Base-by-base conservation (phyloP, 2,797 vertebrate species). In the Paguma larvata region DNA sequence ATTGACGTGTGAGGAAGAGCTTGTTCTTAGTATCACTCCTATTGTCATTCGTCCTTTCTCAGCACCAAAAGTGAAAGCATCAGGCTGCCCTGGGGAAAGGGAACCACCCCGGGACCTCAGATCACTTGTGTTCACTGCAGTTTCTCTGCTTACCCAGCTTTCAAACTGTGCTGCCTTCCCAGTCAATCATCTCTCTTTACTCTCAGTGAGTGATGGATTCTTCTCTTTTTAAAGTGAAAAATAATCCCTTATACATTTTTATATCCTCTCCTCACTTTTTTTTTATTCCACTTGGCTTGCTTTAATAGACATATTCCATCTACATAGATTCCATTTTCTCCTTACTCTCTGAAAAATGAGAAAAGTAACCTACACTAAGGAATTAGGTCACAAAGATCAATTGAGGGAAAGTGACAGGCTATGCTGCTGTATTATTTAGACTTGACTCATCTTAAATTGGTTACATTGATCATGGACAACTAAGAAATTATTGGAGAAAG, bases 221-320 rank as follows among this genome's bases (percentile, higher is more conserved):
- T 82, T 95, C 75, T 41, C 48, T 97, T 78, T 96, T 70, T 70
- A 86, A 96, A 95, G 95, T 95, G 87, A 94, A 97, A 97, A 98
- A 95, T 97, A 83, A 83, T 73, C 75, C 95, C 97, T 97, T 97
- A 97, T 97, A 95, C 86, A 63, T 96, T 97, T 97, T 97, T 96
- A 86, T 93, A 89, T 91, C 82, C 84, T 88, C 56, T 75, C n/a
- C 34, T 82, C 67, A 53, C 79, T 83, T 93, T 97, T 96, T 77
- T 88, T 95, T 94, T 96, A 97, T 97, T 96, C 68, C 44, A 95
- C 80, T 38, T 96, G 59, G n/a, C 89, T 98, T 98, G 85, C 94
- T 98, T 97, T 95, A 97, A 97, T 96, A 97, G 97, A 96, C 82
- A 44, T 96, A 88, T 85, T 97, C 93, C 67, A 84, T 97, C 46